phyloP scores from a whole-genome alignment of 2,797 vertebrate species.

The Dryobates pubescens region DNA sequence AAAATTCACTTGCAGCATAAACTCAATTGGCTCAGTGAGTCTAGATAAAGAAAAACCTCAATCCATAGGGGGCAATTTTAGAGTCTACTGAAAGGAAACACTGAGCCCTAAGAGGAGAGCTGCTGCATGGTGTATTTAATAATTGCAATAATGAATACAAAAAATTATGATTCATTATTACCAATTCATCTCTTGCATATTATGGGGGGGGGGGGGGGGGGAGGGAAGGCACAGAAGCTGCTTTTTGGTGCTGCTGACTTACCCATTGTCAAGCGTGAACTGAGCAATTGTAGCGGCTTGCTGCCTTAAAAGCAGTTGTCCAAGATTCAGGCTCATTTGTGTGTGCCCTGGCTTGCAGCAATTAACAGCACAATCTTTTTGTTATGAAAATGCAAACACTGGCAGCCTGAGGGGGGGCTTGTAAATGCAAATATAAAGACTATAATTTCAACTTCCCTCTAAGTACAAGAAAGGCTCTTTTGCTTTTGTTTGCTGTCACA shows the following conservation, averaged over 20 bases:
- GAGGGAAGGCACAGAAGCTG: conserved; percentile 1
- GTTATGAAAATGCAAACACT: conserved; percentile 42
- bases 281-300: conserved; percentile 28
- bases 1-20: not conserved
- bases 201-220: not conserved
- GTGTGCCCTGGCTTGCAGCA: not conserved
- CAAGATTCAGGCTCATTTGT: conserved; percentile 44
- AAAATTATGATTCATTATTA: not conserved
- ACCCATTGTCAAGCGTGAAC: conserved; percentile 15
- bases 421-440: conserved; percentile 57
- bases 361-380: conserved; percentile 58
- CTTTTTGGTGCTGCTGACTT: conserved; percentile 15
- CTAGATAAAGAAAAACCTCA: not conserved
- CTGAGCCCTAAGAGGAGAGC: not conserved
- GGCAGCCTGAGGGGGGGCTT: conserved; percentile 47
- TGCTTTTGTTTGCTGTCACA: not conserved
- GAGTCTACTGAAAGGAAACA: not conserved
- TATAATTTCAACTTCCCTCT: conserved; percentile 42
- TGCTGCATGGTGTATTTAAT: not conserved
- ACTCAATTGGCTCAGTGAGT: not conserved
- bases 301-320: conserved; percentile 40
- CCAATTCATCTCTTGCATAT: not conserved
- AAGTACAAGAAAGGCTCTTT: not conserved
- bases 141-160: conserved; percentile 10
- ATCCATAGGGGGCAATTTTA: not conserved